Evolutionary conservation across 2,888 invertebrate species (phyloP).

Genomic region (Aleiodes alternator): DNA sequence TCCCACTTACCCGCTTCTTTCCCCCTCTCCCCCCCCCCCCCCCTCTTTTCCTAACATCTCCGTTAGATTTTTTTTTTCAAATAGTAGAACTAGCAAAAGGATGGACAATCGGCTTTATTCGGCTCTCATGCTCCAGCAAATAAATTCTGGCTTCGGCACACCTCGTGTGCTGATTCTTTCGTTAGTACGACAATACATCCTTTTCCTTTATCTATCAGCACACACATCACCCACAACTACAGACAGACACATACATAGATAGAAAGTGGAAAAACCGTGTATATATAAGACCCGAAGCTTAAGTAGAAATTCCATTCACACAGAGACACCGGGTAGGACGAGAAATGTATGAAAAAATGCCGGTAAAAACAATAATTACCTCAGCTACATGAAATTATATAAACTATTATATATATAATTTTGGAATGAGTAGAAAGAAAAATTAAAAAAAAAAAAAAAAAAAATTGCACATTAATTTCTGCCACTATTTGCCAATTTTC

Average conservation of each 20-base stretch:
- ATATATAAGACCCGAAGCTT: too few relatives aligned
- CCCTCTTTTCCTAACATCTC: not conserved
- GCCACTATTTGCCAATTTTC: not conserved
- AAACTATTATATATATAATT: not conserved
- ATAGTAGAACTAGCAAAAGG: too few relatives aligned
- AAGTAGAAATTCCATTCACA: too few relatives aligned
- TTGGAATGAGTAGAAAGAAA: not conserved
- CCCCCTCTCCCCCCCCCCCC: constrained; percentile 7
- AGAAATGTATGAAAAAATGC: not conserved
- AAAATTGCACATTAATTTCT: not conserved
- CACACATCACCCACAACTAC: not conserved
- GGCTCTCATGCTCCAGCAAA: too few relatives aligned
- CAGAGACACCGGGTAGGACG: not conserved
- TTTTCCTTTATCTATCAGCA: constrained; percentile 2
- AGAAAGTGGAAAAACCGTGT: too few relatives aligned
- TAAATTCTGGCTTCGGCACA: too few relatives aligned
- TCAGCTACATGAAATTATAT: not conserved
- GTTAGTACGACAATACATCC: not conserved
- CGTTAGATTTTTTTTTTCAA: not conserved
- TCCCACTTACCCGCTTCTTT: not conserved
- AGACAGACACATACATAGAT: not conserved
- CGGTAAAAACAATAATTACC: not conserved
- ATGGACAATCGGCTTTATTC: too few relatives aligned
- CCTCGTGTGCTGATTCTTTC: too few relatives aligned
- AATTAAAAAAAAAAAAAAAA: not conserved